Conservation (phyloP, 2,113 vertebrate species). For the Trinectes maculatus region DNA sequence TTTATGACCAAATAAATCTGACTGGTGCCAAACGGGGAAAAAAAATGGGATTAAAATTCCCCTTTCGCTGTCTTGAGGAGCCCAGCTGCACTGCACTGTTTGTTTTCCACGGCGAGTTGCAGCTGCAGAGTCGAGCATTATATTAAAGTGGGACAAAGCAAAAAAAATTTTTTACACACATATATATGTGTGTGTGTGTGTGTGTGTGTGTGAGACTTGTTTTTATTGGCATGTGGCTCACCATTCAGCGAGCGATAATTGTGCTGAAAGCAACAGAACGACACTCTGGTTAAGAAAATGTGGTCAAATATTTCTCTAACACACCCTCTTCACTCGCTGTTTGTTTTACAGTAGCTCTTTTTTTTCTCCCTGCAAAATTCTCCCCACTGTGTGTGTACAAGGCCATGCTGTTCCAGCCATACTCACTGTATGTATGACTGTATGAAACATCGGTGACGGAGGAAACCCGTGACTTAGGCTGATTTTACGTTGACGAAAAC, state of each 20-base stretch:
- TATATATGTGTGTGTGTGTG: too few relatives aligned
- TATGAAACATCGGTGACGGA: too few relatives aligned
- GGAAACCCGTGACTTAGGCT: too few relatives aligned
- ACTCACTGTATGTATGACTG: too few relatives aligned
- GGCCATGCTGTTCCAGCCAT: slow-evolving; percentile 6
- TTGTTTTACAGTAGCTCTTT: slow-evolving; percentile 46
- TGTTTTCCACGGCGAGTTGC: slow-evolving; percentile 78
- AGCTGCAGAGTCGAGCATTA: slow-evolving; percentile 77
- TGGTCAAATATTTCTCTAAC: slow-evolving; percentile 12
- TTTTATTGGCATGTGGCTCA: slow-evolving; percentile 70
- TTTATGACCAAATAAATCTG: slow-evolving; percentile 85
- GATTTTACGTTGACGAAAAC: slow-evolving; percentile 17
- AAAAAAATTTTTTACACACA: too few relatives aligned
- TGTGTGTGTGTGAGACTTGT: too few relatives aligned
- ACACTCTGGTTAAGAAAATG: slow-evolving; percentile 54
- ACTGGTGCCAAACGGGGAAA: slow-evolving; percentile 74
- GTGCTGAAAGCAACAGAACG: slow-evolving; percentile 48
- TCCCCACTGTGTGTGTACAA: slow-evolving; percentile 31
- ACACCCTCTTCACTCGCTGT: background rate
- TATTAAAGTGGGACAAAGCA: slow-evolving; percentile 71
- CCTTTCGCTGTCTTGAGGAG: slow-evolving; percentile 80
- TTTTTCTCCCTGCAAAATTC: slow-evolving; percentile 12
- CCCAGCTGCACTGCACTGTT: slow-evolving; percentile 83
- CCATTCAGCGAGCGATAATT: slow-evolving; percentile 74
- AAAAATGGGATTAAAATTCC: slow-evolving; percentile 85